A percentile compares a stretch with the other conserved stretches of the same genome.
These are phyloP conservation scores for Heliconius cydno DNA, from an alignment of 2,888 invertebrate genomes.

Conservation along the genomic window DNA sequence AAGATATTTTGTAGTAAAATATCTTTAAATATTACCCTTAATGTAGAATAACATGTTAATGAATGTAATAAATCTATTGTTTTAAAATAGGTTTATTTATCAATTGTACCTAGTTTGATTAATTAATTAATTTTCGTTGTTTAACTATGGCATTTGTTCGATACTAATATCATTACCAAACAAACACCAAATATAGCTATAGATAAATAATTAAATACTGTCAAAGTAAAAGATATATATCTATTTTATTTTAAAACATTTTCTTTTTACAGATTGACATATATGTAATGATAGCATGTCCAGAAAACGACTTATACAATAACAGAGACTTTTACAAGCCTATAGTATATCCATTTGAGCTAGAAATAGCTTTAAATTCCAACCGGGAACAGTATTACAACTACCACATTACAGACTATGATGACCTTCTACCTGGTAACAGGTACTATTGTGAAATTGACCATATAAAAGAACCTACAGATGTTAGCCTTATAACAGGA, in stretches of 20 bases:
- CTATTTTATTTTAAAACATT: neutral
- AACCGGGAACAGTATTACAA: slow-evolving; percentile 82
- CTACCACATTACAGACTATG: slow-evolving; percentile 89
- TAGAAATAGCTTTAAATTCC: slow-evolving; percentile 91
- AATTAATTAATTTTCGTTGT: no score
- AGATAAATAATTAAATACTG: no score
- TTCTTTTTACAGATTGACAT: slow-evolving; percentile 88
- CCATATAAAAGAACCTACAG: slow-evolving; percentile 73
- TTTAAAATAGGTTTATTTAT: no score
- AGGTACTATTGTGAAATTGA: slow-evolving; percentile 77
- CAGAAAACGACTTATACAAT: slow-evolving; percentile 93
- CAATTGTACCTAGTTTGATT: no score
- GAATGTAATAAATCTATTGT: no score
- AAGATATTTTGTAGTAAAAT: no score
- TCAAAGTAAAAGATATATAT: no score
- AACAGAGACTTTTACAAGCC: slow-evolving; percentile 94
- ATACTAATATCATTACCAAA: no score
- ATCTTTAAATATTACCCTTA: no score
- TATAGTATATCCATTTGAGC: slow-evolving; percentile 95
- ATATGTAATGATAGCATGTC: slow-evolving; percentile 95
- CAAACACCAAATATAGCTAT: no score
- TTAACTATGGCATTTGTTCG: no score
- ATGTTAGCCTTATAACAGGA: slow-evolving; percentile 91
- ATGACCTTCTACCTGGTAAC: slow-evolving; percentile 87
- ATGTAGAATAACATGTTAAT: no score